Percentiles rank a stretch among this genome's conserved stretches.
Conservation (phyloP, 23 tunicate genomes). For the Styela clava region DNA sequence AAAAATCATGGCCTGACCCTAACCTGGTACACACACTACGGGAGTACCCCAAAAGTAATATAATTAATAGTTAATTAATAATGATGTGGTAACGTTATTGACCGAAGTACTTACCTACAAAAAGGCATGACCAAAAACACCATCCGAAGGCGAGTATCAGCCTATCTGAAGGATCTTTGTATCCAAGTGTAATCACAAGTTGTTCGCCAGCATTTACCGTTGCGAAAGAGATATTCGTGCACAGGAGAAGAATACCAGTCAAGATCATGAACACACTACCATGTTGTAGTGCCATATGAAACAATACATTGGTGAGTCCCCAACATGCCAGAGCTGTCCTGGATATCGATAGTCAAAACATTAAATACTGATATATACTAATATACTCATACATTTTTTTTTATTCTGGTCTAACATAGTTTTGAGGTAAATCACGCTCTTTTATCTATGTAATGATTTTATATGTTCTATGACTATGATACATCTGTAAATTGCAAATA, state of each 20-base stretch:
- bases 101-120: slow-evolving; percentile 63
- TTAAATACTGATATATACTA: too few species aligned
- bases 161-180: slow-evolving; percentile 34
- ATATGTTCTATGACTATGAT: too few species aligned
- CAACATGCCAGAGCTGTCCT: slow-evolving; percentile 89
- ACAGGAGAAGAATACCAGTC: slow-evolving; percentile 64
- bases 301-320: slow-evolving; percentile 53
- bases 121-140: slow-evolving; percentile 82
- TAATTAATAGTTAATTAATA: too few species aligned
- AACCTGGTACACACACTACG: too few species aligned
- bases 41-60: too few species aligned
- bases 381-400: background rate
- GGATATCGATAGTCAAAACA: background rate
- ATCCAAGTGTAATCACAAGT: slow-evolving; percentile 52
- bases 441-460: too few species aligned
- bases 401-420: background rate
- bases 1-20: too few species aligned
- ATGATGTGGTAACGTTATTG: too few species aligned
- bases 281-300: slow-evolving; percentile 54
- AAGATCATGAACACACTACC: slow-evolving; percentile 60
- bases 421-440: background rate
- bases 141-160: slow-evolving; percentile 58
- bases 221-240: slow-evolving; percentile 53
- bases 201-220: slow-evolving; percentile 42
- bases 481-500: too few species aligned